phyloP scores from a whole-genome alignment of 2,888 invertebrate species.

The Zygaena filipendulae region DNA sequence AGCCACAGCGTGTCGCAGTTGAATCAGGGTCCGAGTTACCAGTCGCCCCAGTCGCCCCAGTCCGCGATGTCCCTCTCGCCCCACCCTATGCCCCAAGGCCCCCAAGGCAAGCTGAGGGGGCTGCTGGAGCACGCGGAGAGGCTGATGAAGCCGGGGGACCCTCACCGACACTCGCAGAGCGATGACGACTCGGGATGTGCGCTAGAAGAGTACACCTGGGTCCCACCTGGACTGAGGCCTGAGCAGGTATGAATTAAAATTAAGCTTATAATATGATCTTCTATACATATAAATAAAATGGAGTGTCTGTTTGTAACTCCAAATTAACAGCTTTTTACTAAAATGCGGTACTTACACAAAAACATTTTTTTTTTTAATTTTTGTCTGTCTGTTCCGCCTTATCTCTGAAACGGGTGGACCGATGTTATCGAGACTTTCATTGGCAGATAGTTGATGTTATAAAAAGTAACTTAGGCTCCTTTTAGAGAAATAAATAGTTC shows the following conservation, averaged over 20 bases:
- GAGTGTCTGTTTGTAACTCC: too few relatives aligned
- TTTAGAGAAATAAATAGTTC: too few relatives aligned
- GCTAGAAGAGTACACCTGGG: slow-evolving; percentile 98
- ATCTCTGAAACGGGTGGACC: too few relatives aligned
- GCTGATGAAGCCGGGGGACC: slow-evolving; percentile 74
- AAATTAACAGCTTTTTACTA: too few relatives aligned
- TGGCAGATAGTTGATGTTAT: too few relatives aligned
- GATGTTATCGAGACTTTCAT: too few relatives aligned
- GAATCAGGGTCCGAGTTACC: slow-evolving; percentile 33
- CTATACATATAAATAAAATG: slow-evolving; percentile 1
- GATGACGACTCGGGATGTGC: slow-evolving; percentile 99
- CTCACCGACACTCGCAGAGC: slow-evolving; percentile 89
- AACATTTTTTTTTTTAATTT: too few relatives aligned
- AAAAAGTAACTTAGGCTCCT: too few relatives aligned
- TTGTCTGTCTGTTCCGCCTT: too few relatives aligned
- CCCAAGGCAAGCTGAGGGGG: slow-evolving; percentile 54
- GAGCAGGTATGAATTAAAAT: slow-evolving; percentile 87
- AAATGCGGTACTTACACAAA: neutral
- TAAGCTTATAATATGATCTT: too few relatives aligned
- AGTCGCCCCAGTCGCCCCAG: slow-evolving; percentile 49
- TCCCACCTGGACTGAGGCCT: slow-evolving; percentile 94
- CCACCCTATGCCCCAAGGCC: slow-evolving; percentile 34
- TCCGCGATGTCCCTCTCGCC: slow-evolving; percentile 58
- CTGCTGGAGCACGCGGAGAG: slow-evolving; percentile 65
- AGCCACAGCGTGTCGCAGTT: slow-evolving; percentile 42